Base-by-base conservation (phyloP, 2,113 vertebrate genomes). In the Sinocyclocheilus rhinocerous region DNA sequence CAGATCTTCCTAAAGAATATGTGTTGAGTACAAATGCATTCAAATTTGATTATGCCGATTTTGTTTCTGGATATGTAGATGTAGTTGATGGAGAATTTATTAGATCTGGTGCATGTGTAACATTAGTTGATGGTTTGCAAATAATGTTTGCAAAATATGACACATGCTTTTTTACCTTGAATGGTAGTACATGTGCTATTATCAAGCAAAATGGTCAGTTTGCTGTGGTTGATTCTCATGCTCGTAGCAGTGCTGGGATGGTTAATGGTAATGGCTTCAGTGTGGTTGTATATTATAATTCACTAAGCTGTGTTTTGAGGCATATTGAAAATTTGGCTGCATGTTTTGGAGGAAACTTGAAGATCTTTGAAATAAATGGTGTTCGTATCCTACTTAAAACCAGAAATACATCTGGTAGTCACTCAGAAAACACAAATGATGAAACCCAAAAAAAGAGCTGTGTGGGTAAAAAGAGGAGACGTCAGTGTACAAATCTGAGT, bases 221-320 rank as follows among this genome's bases (percentile, higher is more conserved):
- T 69, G 65, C 65, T 69, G 26, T 69, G 5, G 24, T 69, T 15
- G 65, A 69, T 69, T 69, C 65, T 29, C 65, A 69, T 69, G 65
- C 65, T 1, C 65, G 26, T 69, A 69, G 18, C 29, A 16, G 13
- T 57, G 18, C 55, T 20, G 55, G 55, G 12, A 65, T 65, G 22
- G 61, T 65, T 24, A 4, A 65, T 12, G 24, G 61, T 26, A 26
- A 57, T 57, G 55, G 55, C 18, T 57, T 57, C 5, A 57, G 55
- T 6, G 55, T 57, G 18, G 55, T 2, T 20, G 55, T 57, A 57
- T 57, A 57, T 57, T n/a, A 59, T 8, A 59, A 59, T 10, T 9
- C 20, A 59, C 20, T 61, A 3, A 24, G 9, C 4, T 61, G 55
- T 57, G 55, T 57, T 20, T 20, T 57, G 55, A 57, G 2, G 55